A percentile compares a stretch with the other conserved stretches of the same genome.
Conservation (phyloP, 2,888 invertebrate genomes). For the Ferrisia virgata region DNA sequence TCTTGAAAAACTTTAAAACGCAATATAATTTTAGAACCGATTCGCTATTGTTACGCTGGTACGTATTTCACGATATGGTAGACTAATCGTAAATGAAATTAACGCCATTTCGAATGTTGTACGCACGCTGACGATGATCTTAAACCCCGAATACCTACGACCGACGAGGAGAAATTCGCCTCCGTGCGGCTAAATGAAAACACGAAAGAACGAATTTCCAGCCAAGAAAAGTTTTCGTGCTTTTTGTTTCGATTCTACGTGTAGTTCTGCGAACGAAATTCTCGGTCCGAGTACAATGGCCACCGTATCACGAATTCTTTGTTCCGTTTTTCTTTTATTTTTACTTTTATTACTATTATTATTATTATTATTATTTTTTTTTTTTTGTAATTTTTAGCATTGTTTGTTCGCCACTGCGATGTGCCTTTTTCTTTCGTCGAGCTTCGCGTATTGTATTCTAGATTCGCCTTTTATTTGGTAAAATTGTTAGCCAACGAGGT, state of each 20-base stretch:
- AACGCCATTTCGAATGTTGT: background rate
- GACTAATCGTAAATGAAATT: background rate
- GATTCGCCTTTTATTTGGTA: background rate
- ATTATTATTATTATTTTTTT: background rate
- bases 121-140: background rate
- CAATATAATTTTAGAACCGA: background rate
- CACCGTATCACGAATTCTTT: background rate
- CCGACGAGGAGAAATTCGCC: background rate
- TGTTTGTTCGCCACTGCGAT: background rate
- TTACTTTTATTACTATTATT: background rate
- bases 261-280: background rate
- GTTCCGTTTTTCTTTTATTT: background rate
- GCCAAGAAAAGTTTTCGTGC: background rate
- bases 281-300: background rate
- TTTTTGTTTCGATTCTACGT: background rate
- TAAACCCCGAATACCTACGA: too few species aligned
- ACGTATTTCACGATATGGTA: background rate
- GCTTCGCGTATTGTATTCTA: background rate
- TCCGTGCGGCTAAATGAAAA: too few species aligned
- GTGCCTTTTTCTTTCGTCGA: background rate
- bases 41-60: background rate
- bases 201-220: background rate
- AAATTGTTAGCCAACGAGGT: background rate
- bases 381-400: background rate
- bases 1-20: background rate